These are phyloP conservation scores for Emberiza fucata DNA, from an alignment of 2,113 vertebrate species.

Conservation along the genomic window DNA sequence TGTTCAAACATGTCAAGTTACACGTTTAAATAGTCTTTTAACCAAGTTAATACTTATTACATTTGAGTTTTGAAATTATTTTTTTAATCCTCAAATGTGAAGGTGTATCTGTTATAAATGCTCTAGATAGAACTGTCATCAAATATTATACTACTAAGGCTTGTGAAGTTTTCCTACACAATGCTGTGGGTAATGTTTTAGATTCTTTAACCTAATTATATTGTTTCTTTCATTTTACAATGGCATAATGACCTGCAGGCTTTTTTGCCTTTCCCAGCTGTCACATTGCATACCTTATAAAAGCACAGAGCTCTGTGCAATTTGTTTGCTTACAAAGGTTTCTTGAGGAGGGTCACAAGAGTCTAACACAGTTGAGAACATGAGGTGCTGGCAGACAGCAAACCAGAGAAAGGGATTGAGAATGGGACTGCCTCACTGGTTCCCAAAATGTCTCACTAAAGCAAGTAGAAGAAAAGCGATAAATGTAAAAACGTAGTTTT, in stretches of 20 bases:
- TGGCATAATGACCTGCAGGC: not conserved
- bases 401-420: not conserved
- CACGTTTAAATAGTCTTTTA: not conserved
- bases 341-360: not conserved
- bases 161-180: not conserved
- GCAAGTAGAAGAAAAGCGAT: not conserved
- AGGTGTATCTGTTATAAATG: not conserved
- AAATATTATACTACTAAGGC: not conserved
- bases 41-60: not conserved
- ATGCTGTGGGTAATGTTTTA: not conserved
- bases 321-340: not conserved
- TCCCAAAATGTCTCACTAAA: not conserved
- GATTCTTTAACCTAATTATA: too few species aligned
- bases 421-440: not conserved
- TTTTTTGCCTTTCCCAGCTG: not conserved
- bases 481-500: not conserved
- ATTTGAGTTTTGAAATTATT: not conserved
- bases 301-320: not conserved
- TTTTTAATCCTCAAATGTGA: not conserved
- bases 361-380: not conserved
- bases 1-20: not conserved
- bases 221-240: not conserved
- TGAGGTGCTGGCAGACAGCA: not conserved
- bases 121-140: not conserved
- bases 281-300: not conserved